Base-by-base conservation (phyloP, 2,888 invertebrate genomes). In the Sphecodes monilicornis region DNA sequence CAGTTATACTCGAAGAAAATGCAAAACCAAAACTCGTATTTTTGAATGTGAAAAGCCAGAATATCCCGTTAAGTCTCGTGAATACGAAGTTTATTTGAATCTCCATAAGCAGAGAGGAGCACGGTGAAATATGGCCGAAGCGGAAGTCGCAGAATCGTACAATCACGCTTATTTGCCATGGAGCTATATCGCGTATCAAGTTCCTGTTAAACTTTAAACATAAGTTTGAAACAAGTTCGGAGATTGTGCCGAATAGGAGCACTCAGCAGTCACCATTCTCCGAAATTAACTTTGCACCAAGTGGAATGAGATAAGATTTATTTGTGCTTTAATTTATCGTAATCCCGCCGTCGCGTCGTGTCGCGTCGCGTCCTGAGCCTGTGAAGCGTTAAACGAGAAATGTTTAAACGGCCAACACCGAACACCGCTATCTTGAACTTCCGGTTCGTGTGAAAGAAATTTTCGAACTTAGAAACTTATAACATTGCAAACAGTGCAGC, bases 151-250 rank as follows among this genome's bases (percentile, higher is more conserved):
- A 10, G 73, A 77, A 60, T 83, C 76, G 72, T 57, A 74, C 73
- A 77, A 77, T 82, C 82, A 36, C 43, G 36, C 70, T 50, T 74
- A 74, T 70, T 82, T 70, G 57, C 39, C 29, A 26, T 39, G n/a
- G 54, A 16, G 57, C 76, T 82, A 66, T 76, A 73, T 43, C 72
- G 66, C 10, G 50, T n/a, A 74, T 60, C 32, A 72, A 82, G 71
- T 84, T 78, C 60, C 78, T 43, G 54, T 84, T 82, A 78, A 84
- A 82, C 78, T 82, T 71, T 74, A 82, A 78, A 82, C 78, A 78
- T 77, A 84, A 84, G 84, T 82, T 84, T 68, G 66, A 78, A 78
- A 83, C 75, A 84, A 84, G 78, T 82, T 68, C 32, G 26, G 22
- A 32, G 13, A 32, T 46, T 39, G 60, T 64, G 29, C 16, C 39